Evolutionary conservation across 2,797 vertebrate species (phyloP).

Genomic region (Sciurus carolinensis): DNA sequence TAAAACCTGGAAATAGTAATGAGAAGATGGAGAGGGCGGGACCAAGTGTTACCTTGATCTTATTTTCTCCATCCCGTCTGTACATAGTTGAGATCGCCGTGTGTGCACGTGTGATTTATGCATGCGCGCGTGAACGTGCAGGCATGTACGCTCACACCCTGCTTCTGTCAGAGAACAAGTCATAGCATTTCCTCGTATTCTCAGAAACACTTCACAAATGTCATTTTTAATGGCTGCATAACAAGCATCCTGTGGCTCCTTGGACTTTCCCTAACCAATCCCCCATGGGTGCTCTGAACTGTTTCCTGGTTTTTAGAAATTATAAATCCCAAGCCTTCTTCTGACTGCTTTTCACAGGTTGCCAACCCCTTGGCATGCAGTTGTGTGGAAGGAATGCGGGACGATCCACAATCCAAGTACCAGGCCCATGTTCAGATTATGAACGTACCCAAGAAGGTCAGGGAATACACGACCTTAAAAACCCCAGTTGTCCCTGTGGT

Average conservation of each 20-base stretch:
- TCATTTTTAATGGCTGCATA: slow-evolving; percentile 49
- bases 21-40: neutral
- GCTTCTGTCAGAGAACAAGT: slow-evolving; percentile 29
- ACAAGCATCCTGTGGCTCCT: slow-evolving; percentile 5
- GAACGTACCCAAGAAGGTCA: slow-evolving; percentile 59
- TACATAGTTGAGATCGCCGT: neutral
- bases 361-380: slow-evolving; percentile 29
- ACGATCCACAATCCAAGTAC: slow-evolving; percentile 31
- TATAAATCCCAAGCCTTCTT: slow-evolving; percentile 67
- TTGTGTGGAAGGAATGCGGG: slow-evolving; percentile 47
- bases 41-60: neutral
- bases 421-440: slow-evolving; percentile 25
- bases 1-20: neutral
- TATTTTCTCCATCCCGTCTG: neutral
- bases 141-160: too few species aligned
- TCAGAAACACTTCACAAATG: slow-evolving; percentile 64
- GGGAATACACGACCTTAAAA: neutral
- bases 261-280: slow-evolving; percentile 48
- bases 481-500: neutral
- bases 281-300: slow-evolving; percentile 7
- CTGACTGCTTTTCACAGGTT: slow-evolving; percentile 60
- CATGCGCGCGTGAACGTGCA: neutral
- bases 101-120: neutral
- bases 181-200: slow-evolving; percentile 55
- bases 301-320: slow-evolving; percentile 47